These are phyloP conservation scores for Tribolium freemani DNA, from an alignment of 2,888 invertebrate species.

Conservation along the genomic window DNA sequence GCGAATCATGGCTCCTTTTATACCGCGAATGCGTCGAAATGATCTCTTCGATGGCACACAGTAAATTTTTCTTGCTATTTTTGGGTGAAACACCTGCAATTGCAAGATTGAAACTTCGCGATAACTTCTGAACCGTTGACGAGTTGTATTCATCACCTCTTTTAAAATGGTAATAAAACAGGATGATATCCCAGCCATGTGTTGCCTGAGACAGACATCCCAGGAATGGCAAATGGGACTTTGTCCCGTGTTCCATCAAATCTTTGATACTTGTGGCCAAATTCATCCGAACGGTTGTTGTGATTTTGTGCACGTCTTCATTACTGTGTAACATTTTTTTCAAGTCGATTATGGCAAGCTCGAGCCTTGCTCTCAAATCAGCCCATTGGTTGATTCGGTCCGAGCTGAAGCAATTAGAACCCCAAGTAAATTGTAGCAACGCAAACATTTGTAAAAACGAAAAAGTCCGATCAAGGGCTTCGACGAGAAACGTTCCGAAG, in stretches of 20 bases:
- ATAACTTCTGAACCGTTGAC: conserved; percentile 90
- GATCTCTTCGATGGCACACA: conserved; percentile 90
- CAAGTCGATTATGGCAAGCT: conserved; percentile 83
- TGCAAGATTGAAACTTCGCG: conserved; percentile 90
- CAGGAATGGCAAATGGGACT: conserved; percentile 68
- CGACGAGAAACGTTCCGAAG: conserved; percentile 67
- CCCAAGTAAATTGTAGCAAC: conserved; percentile 84
- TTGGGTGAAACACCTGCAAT: conserved; percentile 60
- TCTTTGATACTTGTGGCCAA: conserved; percentile 87
- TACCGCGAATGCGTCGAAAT: conserved; percentile 87
- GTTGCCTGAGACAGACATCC: conserved; percentile 64
- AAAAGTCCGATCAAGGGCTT: conserved; percentile 85
- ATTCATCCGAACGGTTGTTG: conserved; percentile 84
- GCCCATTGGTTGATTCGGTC: conserved; percentile 82
- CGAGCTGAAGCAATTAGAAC: conserved; percentile 53
- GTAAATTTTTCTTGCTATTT: conserved; percentile 85
- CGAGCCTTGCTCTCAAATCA: conserved; percentile 90
- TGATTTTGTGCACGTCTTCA: conserved; percentile 59
- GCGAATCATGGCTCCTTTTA: conserved; percentile 93
- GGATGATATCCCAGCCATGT: conserved; percentile 94
- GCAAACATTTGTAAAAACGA: conserved; percentile 90
- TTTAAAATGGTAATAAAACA: conserved; percentile 92
- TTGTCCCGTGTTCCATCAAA: conserved; percentile 91
- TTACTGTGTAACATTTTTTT: conserved; percentile 75
- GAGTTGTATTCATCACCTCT: conserved; percentile 92